Evolutionary conservation across 2,797 vertebrate species (phyloP).

Genomic region (Dallia pectoralis): DNA sequence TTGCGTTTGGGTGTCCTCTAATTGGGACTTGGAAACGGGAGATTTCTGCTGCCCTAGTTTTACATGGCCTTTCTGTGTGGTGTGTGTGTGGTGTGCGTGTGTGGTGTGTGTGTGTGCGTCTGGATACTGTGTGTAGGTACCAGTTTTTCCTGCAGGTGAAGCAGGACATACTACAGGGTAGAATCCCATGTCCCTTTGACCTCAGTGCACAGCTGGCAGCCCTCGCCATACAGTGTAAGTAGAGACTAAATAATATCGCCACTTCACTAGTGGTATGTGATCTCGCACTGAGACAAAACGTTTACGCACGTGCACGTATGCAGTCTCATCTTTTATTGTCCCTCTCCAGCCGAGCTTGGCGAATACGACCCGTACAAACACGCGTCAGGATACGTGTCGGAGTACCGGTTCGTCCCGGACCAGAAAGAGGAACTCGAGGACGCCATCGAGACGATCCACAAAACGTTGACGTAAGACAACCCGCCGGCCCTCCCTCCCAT

Average conservation of each 20-base stretch:
- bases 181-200: slow-evolving; percentile 77
- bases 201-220: slow-evolving; percentile 79
- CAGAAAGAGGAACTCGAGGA: slow-evolving; percentile 87
- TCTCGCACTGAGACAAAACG: neutral
- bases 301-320: neutral
- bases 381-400: slow-evolving; percentile 79
- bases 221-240: slow-evolving; percentile 82
- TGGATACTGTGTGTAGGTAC: slow-evolving; percentile 69
- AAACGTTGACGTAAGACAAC: slow-evolving; percentile 83
- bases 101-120: neutral
- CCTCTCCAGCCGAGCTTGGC: slow-evolving; percentile 80
- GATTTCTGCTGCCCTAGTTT: no score
- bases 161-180: slow-evolving; percentile 86
- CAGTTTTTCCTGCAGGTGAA: slow-evolving; percentile 89
- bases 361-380: slow-evolving; percentile 85
- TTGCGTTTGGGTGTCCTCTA: no score
- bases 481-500: neutral
- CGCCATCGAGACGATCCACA: slow-evolving; percentile 81
- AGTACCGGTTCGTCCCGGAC: slow-evolving; percentile 86
- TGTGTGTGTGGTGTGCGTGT: no score
- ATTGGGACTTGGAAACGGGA: no score
- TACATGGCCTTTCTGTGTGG: neutral
- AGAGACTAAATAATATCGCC: neutral
- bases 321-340: neutral
- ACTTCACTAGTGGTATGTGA: neutral